Conservation (phyloP, 2,888 invertebrate species). For the Poecilobothrus nobilitatus region DNA sequence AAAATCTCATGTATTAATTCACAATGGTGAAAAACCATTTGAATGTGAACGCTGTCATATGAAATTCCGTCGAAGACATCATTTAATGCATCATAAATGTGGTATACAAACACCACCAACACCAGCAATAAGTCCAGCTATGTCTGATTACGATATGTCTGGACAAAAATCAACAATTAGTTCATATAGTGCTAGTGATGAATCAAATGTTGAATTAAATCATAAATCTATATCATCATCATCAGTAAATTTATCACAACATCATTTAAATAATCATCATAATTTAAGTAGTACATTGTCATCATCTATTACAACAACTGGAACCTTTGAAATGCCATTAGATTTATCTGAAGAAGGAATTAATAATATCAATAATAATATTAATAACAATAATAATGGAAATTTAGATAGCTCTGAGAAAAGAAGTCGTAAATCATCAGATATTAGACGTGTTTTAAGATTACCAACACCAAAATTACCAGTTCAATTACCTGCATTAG, state of each 20-base stretch:
- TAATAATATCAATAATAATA: slow-evolving; percentile 22
- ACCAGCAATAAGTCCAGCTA: slow-evolving; percentile 31
- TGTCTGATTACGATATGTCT: slow-evolving; percentile 27
- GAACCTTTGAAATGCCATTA: slow-evolving; percentile 41
- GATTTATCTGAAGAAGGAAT: slow-evolving; percentile 44
- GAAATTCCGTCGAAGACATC: slow-evolving; percentile 76
- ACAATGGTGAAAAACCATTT: slow-evolving; percentile 85
- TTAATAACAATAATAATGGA: slow-evolving; percentile 29
- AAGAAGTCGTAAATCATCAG: slow-evolving; percentile 44
- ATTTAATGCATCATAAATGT: slow-evolving; percentile 78
- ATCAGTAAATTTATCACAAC: slow-evolving; percentile 30
- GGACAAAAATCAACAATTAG: slow-evolving; percentile 39
- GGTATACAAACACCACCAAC: slow-evolving; percentile 44
- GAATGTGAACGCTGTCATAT: slow-evolving; percentile 70
- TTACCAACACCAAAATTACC: slow-evolving; percentile 42
- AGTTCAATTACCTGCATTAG: slow-evolving; percentile 32
- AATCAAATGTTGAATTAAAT: slow-evolving; percentile 30
- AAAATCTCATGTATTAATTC: slow-evolving; percentile 80
- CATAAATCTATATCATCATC: slow-evolving; percentile 35
- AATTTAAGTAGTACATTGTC: slow-evolving; percentile 13
- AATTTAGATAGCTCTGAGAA: slow-evolving; percentile 31
- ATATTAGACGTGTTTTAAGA: slow-evolving; percentile 48
- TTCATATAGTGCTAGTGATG: slow-evolving; percentile 38
- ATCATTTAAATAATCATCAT: slow-evolving; percentile 17
- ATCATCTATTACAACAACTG: slow-evolving; percentile 27